These are phyloP conservation scores for Drosophila pallidifrons DNA, from an alignment of 1,140 invertebrate genomes.

Conservation along the genomic window DNA sequence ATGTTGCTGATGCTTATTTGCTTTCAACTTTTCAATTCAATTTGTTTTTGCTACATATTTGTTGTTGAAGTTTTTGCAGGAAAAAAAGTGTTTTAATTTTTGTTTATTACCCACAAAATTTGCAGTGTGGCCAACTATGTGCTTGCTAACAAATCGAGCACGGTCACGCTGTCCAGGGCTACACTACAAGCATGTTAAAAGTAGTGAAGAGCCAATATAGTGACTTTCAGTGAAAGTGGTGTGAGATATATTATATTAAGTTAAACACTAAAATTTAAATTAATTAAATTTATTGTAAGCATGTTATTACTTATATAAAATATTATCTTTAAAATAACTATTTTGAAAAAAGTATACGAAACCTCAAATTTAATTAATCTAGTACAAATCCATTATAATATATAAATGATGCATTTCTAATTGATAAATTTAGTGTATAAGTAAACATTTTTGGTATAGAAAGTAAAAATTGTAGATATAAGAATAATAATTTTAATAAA, in stretches of 20 bases:
- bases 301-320: too few species aligned
- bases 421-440: too few species aligned
- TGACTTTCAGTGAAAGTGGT: neutral
- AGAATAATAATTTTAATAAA: too few species aligned
- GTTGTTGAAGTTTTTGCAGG: slow-evolving; percentile 22
- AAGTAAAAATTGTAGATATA: too few species aligned
- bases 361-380: too few species aligned
- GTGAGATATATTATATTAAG: neutral
- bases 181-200: neutral
- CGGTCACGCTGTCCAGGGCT: slow-evolving; percentile 22
- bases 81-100: slow-evolving; percentile 30
- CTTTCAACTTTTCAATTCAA: slow-evolving; percentile 1
- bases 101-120: slow-evolving; percentile 42
- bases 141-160: neutral
- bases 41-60: slow-evolving; percentile 47
- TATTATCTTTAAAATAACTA: too few species aligned
- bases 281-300: too few species aligned
- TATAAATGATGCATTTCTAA: too few species aligned
- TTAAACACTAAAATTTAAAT: too few species aligned
- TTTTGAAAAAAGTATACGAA: too few species aligned
- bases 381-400: too few species aligned
- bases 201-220: neutral
- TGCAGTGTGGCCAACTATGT: slow-evolving; percentile 28
- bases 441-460: too few species aligned
- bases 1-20: slow-evolving; percentile 42